Evolutionary conservation across 2,888 invertebrate genomes (phyloP), one percentile per base, ranked within the genome.

Genomic region (Yponomeuta evonymella): DNA sequence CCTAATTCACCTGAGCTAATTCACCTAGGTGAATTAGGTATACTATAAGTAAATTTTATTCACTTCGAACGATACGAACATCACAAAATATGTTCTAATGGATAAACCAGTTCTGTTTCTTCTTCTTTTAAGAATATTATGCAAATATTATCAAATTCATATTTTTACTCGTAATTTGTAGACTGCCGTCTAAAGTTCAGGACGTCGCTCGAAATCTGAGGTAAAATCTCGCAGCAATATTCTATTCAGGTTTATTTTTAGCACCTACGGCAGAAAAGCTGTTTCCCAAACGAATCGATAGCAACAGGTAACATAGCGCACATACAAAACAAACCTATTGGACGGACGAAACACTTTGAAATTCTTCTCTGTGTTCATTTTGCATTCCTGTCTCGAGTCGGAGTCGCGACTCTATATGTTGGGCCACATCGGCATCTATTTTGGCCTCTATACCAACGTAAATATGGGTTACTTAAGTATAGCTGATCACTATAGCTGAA

Each of bases 321-420:
- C 30, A 58, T 15, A 58, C 51, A 15, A 58, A 58, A 58, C 51
- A 15, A 58, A 58, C 51, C 51, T 58, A 58, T 58, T 58, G 51
- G 15, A 29, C 33, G 65, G 51, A 29, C 33, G 65, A 30, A 65
- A 30, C 65, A 33, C 65, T 33, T 65, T 29, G 30, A 29, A 65
- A 65, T 65, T 65, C 65, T 33, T 33, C 65, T 29, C 33, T 11
- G 65, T 65, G 29, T 29, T 65, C 30, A 65, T 65, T 65, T 65
- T 65, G 65, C 65, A 65, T 65, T 65, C 65, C 33, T 65, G 65
- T 65, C 65, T 65, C 65, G 65, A 58, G 3, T 9, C 65, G 33
- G 30, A 33, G 33, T 33, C 33, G 65, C 65, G 73, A 72, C 71
- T 62, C 72, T 72, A 72, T 58, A 58, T 58, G 12, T 15, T 58